Percentiles rank a stretch among this genome's conserved stretches.
Conservation (phyloP, 2,888 invertebrate genomes). For the Scotopteryx bipunctaria region DNA sequence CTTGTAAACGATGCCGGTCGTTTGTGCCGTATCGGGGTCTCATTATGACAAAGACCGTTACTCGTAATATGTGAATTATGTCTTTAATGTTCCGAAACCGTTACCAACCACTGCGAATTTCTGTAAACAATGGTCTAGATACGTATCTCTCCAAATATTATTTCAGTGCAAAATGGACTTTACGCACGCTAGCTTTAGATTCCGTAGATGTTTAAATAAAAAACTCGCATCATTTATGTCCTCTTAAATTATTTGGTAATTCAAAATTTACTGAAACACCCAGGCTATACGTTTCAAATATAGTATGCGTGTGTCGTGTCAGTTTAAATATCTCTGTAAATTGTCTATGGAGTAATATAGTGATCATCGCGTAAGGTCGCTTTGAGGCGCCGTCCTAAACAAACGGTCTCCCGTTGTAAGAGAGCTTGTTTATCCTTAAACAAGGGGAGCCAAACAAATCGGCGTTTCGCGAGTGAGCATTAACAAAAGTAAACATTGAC, state of each 20-base stretch:
- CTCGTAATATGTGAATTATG: constrained; percentile 57
- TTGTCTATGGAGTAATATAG: not conserved
- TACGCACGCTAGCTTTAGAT: too few relatives aligned
- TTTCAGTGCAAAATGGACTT: not conserved
- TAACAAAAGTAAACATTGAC: constrained; percentile 23
- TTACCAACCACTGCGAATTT: constrained; percentile 44
- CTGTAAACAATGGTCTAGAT: constrained; percentile 47
- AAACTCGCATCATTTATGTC: too few relatives aligned
- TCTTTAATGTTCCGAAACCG: constrained; percentile 52
- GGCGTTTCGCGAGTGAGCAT: constrained; percentile 47
- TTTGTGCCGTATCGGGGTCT: constrained; percentile 40
- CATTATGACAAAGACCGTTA: constrained; percentile 61
- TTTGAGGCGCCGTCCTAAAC: constrained; percentile 47
- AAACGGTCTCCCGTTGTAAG: constrained; percentile 43
- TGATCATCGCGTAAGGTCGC: too few relatives aligned
- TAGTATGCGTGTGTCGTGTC: not conserved
- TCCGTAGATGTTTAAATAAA: too few relatives aligned
- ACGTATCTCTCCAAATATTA: not conserved
- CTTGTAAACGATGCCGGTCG: constrained; percentile 39
- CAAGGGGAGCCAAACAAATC: constrained; percentile 47
- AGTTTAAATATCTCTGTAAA: not conserved
- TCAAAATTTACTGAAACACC: too few relatives aligned
- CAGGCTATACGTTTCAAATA: constrained; percentile 12
- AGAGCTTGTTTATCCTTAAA: constrained; percentile 43
- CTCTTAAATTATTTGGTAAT: too few relatives aligned